Evolutionary conservation across 2,113 vertebrate genomes (phyloP), one percentile per base, ranked within the genome.

Genomic region (Dermatemys mawii): DNA sequence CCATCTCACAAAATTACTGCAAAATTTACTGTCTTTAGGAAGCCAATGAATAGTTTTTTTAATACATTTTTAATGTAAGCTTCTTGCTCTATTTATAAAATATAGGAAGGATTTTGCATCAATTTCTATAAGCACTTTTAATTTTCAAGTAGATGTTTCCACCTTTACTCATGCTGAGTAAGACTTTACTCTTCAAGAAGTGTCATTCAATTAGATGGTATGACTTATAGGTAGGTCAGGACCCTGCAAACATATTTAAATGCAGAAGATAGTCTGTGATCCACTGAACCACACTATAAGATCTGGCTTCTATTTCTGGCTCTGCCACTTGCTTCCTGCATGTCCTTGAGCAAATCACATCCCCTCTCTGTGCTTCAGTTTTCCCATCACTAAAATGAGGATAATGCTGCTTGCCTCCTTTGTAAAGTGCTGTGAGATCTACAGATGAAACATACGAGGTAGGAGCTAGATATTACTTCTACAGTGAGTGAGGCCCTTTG

Each of bases 41-140:
- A 97, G 55, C 67, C 51, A 97, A 93, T 95, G 75, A 95, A 96
- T 97, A 96, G 87, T 97, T 97, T 79, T 51, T 87, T 94, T 63
- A 78, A 79, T 29, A 41, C 50, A 9, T 76, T 51, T 87, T 94
- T 63, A 78, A 79, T 29, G 44, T 53, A 91, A 94, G 26, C 10
- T 95, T 11, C 84, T 96, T 92, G 29, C 21, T 84, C 90, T 90
- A 85, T 67, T 95, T 96, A 88, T 90, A 86, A 94, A 94, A 81
- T 94, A 81, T 63, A 75, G 82, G 26, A 44, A 92, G 53, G 84
- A 50, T 83, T 93, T 88, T 54, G 86, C 53, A 96, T 94, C 82
- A 94, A 67, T 38, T 96, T 93, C 95, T 95, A 93, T 84, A 90
- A 60, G 54, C 92, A 94, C 91, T 75, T 88, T 84, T 19, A 57